phyloP scores from a whole-genome alignment of 2,888 invertebrate genomes.

The Drosophila peninsularis region DNA sequence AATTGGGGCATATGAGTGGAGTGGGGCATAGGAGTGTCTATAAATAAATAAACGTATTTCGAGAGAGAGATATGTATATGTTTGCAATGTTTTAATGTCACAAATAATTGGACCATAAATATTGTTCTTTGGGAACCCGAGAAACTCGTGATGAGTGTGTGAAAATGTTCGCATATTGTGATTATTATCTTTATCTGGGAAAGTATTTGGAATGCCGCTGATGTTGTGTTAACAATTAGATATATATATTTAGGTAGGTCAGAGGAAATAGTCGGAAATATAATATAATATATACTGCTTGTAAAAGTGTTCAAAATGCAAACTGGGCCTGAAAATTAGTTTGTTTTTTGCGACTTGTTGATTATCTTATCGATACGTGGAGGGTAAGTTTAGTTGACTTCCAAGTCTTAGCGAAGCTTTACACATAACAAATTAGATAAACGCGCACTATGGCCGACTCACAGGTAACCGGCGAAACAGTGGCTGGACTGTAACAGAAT shows the following conservation, averaged over 20 bases:
- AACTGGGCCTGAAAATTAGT: background rate
- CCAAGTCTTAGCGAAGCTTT: constrained; percentile 41
- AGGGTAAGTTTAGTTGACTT: constrained; percentile 17
- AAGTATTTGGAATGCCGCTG: background rate
- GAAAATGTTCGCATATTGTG: background rate
- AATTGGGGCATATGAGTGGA: constrained; percentile 5
- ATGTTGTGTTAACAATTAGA: background rate
- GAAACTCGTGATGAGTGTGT: constrained; percentile 1
- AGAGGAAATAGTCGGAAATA: no score
- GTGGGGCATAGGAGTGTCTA: constrained; percentile 4
- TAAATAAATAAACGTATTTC: constrained; percentile 6
- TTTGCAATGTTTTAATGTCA: background rate
- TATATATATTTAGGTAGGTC: background rate
- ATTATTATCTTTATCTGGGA: background rate
- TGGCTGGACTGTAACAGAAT: constrained; percentile 8
- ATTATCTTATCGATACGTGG: constrained; percentile 57
- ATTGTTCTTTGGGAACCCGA: constrained; percentile 5
- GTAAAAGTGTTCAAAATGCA: background rate
- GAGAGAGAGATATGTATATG: background rate
- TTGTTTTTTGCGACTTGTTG: background rate
- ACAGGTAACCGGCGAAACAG: constrained; percentile 16
- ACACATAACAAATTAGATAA: constrained; percentile 29
- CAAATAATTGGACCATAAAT: constrained; percentile 12
- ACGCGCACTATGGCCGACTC: constrained; percentile 34
- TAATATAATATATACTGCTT: background rate